Base-by-base conservation (phyloP, 1,140 invertebrate genomes). In the Calliopsis andreniformis region DNA sequence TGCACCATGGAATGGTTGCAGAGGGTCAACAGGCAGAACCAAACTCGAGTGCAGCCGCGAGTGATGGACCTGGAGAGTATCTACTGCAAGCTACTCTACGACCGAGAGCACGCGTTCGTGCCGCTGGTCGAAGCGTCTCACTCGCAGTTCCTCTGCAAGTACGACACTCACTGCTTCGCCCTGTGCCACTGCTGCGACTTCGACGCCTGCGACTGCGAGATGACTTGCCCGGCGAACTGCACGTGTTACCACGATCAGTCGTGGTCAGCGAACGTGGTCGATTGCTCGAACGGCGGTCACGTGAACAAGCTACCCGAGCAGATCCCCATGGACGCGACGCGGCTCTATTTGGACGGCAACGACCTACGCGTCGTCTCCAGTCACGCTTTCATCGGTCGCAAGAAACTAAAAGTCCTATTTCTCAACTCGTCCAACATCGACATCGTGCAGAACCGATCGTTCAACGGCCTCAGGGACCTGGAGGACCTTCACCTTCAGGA, bases 161-260 rank as follows among this genome's bases (percentile, higher is more conserved):
- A 98, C 87, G 95, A 97, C 45, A 95, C 95, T 55, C 97, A 98
- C 83, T 98, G 97, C 90, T 97, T 97, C 87, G 95, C 97, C 0
- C 89, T 97, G 53, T 98, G 97, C 88, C 96, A 98, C 81, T 98
- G 97, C 91, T 98, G 97, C 89, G 97, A 98, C 87, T 98, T 97
- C 86, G 97, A 98, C 89, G 97, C 97, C 28, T 98, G 97, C 90
- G 96, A 98, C 88, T 98, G 97, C 92, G 97, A 98, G 93, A 98
- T 98, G 97, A 98, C 96, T 25, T 98, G 97, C 87, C 97, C 97
- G 25, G 94, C 94, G 58, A 96, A 97, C 86, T 98, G 97, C 89
- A 96, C 96, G 39, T 98, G 97, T 91, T 98, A 97, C 92, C 96
- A 98, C 87, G 97, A 98, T 90, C 96, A 97, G 87, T 96, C 96